Percentiles rank a stretch among this genome's conserved stretches.
Evolutionary conservation across 2,113 vertebrate species (phyloP).

Genomic region (Nanorana parkeri): DNA sequence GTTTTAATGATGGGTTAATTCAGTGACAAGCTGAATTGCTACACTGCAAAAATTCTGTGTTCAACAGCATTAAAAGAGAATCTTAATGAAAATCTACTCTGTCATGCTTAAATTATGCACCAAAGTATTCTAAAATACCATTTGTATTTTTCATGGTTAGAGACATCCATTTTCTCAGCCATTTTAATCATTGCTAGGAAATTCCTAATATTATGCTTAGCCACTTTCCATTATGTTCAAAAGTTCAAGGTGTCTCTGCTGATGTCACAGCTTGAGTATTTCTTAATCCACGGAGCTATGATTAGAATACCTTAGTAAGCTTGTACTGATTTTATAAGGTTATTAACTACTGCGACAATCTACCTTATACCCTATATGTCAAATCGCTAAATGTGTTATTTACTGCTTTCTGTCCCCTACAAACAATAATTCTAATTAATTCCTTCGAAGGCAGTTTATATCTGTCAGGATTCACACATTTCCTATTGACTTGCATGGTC

Average conservation of each 20-base stretch:
- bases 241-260: slow-evolving; percentile 40
- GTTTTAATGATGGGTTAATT: neutral
- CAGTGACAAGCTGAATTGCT: slow-evolving; percentile 3
- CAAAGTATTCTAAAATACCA: slow-evolving; percentile 11
- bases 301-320: slow-evolving; percentile 11
- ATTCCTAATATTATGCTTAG: slow-evolving; percentile 44
- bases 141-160: slow-evolving; percentile 32
- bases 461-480: neutral
- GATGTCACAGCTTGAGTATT: neutral
- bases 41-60: slow-evolving; percentile 1
- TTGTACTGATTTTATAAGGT: neutral
- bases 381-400: too few relatives aligned
- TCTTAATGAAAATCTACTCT: slow-evolving; percentile 17
- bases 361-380: too few relatives aligned
- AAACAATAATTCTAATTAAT: neutral
- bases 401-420: neutral
- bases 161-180: slow-evolving; percentile 14
- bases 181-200: slow-evolving; percentile 28
- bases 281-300: neutral
- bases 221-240: slow-evolving; percentile 43
- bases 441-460: neutral
- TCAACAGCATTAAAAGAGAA: neutral
- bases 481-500: too few relatives aligned
- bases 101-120: slow-evolving; percentile 31
- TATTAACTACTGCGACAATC: too few relatives aligned